Conservation (phyloP, 1,140 invertebrate genomes). For the Drosophila virilis region DNA sequence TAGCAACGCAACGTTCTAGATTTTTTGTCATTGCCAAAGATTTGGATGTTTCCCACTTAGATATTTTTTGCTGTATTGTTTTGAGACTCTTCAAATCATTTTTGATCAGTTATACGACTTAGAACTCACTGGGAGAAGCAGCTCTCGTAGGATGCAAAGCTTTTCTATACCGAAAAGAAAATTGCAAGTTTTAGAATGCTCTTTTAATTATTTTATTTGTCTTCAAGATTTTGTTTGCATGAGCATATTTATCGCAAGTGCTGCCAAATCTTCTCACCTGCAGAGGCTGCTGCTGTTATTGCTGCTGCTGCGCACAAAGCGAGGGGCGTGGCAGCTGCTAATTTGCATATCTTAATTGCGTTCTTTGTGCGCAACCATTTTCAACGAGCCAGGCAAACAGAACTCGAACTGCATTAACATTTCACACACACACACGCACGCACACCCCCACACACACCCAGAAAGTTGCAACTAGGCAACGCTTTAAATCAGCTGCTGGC, state of each 20-base stretch:
- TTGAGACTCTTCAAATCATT: too few species aligned
- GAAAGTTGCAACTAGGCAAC: slow-evolving; percentile 11
- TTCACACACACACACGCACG: slow-evolving; percentile 8
- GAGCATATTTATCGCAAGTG: slow-evolving; percentile 14
- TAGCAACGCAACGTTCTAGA: too few species aligned
- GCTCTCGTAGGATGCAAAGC: too few species aligned
- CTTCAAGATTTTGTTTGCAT: background rate
- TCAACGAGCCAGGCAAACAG: slow-evolving; percentile 26
- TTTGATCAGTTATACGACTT: too few species aligned
- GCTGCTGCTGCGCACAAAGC: background rate
- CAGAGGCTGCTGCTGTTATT: background rate
- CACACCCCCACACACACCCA: background rate
- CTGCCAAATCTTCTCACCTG: slow-evolving; percentile 12
- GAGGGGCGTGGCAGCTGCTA: slow-evolving; percentile 43
- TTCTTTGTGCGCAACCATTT: slow-evolving; percentile 53
- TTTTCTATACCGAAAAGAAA: too few species aligned
- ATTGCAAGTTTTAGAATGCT: too few species aligned
- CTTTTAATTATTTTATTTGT: too few species aligned
- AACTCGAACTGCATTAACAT: slow-evolving; percentile 30
- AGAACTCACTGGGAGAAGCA: too few species aligned
- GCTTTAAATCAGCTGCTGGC: slow-evolving; percentile 32
- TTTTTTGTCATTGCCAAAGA: too few species aligned
- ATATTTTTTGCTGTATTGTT: too few species aligned
- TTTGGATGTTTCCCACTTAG: too few species aligned
- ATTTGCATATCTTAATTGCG: slow-evolving; percentile 82